Evolutionary conservation across 53 echinoderm and acorn worm species (phyloP).

Genomic region (Crossaster papposus): DNA sequence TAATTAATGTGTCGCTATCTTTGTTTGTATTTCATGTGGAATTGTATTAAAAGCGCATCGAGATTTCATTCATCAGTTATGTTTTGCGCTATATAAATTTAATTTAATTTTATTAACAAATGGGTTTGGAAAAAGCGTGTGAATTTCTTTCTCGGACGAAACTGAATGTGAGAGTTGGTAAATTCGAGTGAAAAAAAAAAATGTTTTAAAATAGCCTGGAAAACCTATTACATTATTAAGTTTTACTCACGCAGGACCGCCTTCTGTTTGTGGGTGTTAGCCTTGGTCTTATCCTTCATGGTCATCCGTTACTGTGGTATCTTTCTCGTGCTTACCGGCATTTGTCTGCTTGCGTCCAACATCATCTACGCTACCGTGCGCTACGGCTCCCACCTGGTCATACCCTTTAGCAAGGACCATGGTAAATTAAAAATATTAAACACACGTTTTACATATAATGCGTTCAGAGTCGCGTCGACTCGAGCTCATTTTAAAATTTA

Average conservation of each 20-base stretch:
- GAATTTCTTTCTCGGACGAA: too few relatives aligned
- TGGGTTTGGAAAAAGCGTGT: too few relatives aligned
- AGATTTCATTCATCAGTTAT: too few relatives aligned
- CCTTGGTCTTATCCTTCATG: conserved; percentile 62
- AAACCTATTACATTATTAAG: neutral
- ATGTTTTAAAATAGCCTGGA: neutral
- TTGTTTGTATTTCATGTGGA: too few relatives aligned
- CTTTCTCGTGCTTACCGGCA: conserved; percentile 65
- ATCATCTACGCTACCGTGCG: conserved; percentile 72
- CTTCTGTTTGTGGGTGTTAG: conserved; percentile 73
- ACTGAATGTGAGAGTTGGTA: too few relatives aligned
- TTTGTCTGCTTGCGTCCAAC: conserved; percentile 68
- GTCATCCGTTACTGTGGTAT: conserved; percentile 59
- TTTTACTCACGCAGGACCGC: conserved; percentile 66
- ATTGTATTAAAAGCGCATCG: too few relatives aligned
- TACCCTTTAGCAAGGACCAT: conserved; percentile 67
- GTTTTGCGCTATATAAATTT: too few relatives aligned
- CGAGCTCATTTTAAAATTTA: too few relatives aligned
- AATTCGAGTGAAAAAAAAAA: too few relatives aligned
- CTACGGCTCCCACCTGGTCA: conserved; percentile 63
- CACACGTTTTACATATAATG: neutral
- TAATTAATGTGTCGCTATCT: too few relatives aligned
- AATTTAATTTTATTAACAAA: too few relatives aligned
- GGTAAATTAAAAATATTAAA: conserved; percentile 4
- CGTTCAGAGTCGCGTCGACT: too few relatives aligned